phyloP scores from a whole-genome alignment of 2,797 vertebrate genomes.

The Macroramphosus scolopax region DNA sequence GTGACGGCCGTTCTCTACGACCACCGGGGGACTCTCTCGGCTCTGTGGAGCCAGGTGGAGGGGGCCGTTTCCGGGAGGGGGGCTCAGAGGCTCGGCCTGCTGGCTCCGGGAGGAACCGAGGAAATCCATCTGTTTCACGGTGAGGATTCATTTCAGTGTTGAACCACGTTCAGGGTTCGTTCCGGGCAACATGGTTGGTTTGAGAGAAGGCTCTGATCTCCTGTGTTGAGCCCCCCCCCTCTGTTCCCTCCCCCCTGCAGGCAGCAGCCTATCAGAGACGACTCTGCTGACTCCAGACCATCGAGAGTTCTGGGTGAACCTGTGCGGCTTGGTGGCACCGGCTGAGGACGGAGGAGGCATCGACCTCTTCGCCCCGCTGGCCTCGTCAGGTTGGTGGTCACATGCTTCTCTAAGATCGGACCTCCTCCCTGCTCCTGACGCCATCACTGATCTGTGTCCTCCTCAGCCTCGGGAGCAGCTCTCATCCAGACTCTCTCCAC shows the following conservation, averaged over 20 bases:
- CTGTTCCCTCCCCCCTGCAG: conserved; percentile 63
- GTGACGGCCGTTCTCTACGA: conserved; percentile 81
- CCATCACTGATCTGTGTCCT: too few species aligned
- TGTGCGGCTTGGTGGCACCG: conserved; percentile 71
- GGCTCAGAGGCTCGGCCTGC: conserved; percentile 78
- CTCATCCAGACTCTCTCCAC: conserved; percentile 78
- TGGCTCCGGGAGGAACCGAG: conserved; percentile 80
- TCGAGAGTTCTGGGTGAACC: conserved; percentile 85
- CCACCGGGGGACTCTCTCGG: conserved; percentile 76
- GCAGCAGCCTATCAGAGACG: conserved; percentile 68
- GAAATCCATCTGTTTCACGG: conserved; percentile 79
- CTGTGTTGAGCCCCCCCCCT: too few species aligned
- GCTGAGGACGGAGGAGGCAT: conserved; percentile 78
- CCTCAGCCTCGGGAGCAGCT: conserved; percentile 75
- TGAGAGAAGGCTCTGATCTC: too few species aligned
- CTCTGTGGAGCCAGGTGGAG: conserved; percentile 74
- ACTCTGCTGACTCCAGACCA: conserved; percentile 74
- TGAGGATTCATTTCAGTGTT: conserved; percentile 48
- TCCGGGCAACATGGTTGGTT: conserved; percentile 1
- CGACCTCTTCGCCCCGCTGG: conserved; percentile 84
- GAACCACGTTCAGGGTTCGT: neutral
- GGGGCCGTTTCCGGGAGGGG: conserved; percentile 69
- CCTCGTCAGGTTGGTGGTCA: conserved; percentile 81
- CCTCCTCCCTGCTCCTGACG: too few species aligned
- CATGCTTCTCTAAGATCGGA: neutral